Evolutionary conservation across 2,113 vertebrate genomes (phyloP).

Genomic region (Centropus unirufus): DNA sequence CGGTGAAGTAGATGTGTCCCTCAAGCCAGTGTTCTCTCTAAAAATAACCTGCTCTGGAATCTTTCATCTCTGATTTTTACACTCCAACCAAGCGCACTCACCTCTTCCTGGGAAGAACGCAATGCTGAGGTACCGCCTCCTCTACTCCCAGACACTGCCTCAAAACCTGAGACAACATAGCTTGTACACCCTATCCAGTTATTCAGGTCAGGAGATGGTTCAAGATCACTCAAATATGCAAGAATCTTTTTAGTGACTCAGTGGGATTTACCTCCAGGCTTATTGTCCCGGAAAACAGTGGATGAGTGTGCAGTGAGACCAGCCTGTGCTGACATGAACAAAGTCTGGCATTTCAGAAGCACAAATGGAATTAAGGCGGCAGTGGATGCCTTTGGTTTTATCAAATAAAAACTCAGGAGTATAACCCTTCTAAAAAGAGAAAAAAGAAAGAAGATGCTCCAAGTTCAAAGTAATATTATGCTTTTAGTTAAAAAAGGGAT

Average conservation of each 20-base stretch:
- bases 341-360: background rate
- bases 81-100: background rate
- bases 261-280: background rate
- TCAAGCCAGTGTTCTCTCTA: background rate
- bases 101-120: background rate
- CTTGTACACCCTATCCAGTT: background rate
- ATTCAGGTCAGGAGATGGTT: background rate
- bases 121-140: background rate
- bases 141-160: background rate
- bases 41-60: background rate
- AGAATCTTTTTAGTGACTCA: background rate
- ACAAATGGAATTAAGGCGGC: background rate
- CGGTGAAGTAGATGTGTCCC: background rate
- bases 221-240: background rate
- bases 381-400: background rate
- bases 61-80: background rate
- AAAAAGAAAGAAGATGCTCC: background rate
- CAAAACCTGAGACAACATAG: background rate
- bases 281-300: background rate
- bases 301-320: background rate
- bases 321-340: background rate
- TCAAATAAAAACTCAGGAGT: background rate
- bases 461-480: background rate
- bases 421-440: background rate
- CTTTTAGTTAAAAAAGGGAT: background rate